Conservation (phyloP, 2,888 invertebrate genomes). For the Sturmia bella region DNA sequence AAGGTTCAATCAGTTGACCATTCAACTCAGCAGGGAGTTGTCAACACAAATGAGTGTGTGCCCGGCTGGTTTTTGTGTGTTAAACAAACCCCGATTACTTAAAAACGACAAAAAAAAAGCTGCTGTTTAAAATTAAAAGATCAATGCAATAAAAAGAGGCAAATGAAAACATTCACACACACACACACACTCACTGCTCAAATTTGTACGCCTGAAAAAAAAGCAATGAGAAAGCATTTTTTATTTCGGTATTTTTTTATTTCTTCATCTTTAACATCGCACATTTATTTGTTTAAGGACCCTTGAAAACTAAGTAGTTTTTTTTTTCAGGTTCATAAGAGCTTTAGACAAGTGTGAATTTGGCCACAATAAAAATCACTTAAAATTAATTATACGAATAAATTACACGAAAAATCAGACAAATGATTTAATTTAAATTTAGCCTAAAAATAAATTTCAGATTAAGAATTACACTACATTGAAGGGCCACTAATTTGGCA, state of each 20-base stretch:
- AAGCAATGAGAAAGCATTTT: slow-evolving; percentile 61
- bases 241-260: no score
- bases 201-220: slow-evolving; percentile 16
- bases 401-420: slow-evolving; percentile 36
- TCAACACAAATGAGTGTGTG: slow-evolving; percentile 44
- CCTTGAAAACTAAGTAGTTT: slow-evolving; percentile 34
- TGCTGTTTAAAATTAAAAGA: slow-evolving; percentile 60
- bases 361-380: slow-evolving; percentile 61
- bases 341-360: slow-evolving; percentile 71
- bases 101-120: slow-evolving; percentile 1
- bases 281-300: slow-evolving; percentile 50
- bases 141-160: slow-evolving; percentile 46
- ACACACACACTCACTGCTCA: slow-evolving; percentile 13
- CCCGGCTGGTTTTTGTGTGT: slow-evolving; percentile 33
- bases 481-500: no score
- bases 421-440: slow-evolving; percentile 2
- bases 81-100: slow-evolving; percentile 64
- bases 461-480: no score
- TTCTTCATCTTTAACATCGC: slow-evolving; percentile 27
- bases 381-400: slow-evolving; percentile 58
- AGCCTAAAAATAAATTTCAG: slow-evolving; percentile 20
- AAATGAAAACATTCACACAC: no score
- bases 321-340: slow-evolving; percentile 44
- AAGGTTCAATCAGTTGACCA: slow-evolving; percentile 4
- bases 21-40: slow-evolving; percentile 63